phyloP scores from a whole-genome alignment of 2,888 invertebrate species.

The Erebia aethiops region DNA sequence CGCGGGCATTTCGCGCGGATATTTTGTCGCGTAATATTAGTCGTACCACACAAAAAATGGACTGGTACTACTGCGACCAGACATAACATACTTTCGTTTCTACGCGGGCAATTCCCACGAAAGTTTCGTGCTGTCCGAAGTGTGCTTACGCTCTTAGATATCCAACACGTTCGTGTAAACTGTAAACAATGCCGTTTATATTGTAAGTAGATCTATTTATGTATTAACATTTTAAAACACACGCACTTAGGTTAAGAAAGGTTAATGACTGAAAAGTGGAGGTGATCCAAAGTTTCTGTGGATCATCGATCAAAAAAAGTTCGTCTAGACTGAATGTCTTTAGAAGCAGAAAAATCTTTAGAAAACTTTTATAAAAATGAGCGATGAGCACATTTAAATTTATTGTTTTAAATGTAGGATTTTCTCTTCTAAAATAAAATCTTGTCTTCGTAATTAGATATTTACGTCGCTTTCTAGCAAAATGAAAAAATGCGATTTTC shows the following conservation, averaged over 20 bases:
- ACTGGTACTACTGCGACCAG: too few species aligned
- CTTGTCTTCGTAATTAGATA: too few species aligned
- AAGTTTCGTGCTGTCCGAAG: too few species aligned
- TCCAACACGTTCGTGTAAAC: constrained; percentile 30
- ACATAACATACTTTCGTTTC: too few species aligned
- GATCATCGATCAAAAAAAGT: not conserved
- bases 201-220: constrained; percentile 33
- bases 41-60: too few species aligned
- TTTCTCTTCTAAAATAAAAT: too few species aligned
- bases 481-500: too few species aligned
- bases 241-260: constrained; percentile 13
- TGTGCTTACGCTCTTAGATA: constrained; percentile 7
- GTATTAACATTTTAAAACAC: constrained; percentile 31
- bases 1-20: too few species aligned
- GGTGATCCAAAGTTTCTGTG: constrained; percentile 11
- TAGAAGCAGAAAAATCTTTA: not conserved
- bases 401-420: too few species aligned
- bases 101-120: too few species aligned
- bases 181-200: constrained; percentile 29
- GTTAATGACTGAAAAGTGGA: constrained; percentile 20
- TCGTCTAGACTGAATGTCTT: not conserved
- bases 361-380: not conserved
- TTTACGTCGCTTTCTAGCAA: too few species aligned
- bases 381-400: not conserved
- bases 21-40: too few species aligned